Evolutionary conservation across 2,797 vertebrate genomes (phyloP).

Genomic region (Lithobates sylvaticus): DNA sequence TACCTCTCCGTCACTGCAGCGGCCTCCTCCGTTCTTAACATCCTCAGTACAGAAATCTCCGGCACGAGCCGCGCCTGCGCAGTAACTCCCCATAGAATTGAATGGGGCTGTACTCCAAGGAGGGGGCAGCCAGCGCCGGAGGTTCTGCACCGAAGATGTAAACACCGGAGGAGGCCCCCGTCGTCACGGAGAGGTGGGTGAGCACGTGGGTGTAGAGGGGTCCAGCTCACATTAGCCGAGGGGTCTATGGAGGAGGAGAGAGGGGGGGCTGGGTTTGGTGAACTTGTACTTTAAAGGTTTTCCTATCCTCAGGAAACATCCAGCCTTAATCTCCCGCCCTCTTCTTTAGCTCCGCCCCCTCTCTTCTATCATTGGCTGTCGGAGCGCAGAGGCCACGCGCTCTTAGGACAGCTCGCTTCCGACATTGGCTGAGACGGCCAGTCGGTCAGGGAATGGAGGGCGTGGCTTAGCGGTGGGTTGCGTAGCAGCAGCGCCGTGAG

Average conservation of each 20-base stretch:
- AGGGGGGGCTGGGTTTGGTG: not conserved
- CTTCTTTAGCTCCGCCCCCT: too few relatives aligned
- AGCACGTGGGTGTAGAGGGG: too few relatives aligned
- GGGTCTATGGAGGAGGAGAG: too few relatives aligned
- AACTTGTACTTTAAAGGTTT: slow-evolving; percentile 45
- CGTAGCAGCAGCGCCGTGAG: slow-evolving; percentile 60
- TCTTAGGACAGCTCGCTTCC: not conserved
- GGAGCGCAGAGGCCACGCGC: not conserved
- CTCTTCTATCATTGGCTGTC: slow-evolving; percentile 3
- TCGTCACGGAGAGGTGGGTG: not conserved
- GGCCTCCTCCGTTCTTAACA: not conserved
- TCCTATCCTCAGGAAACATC: slow-evolving; percentile 43
- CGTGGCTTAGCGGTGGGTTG: slow-evolving; percentile 55
- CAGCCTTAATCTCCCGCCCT: slow-evolving; percentile 6
- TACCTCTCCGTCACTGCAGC: not conserved
- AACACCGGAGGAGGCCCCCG: not conserved
- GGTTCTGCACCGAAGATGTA: not conserved
- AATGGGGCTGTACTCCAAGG: not conserved
- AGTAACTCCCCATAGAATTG: not conserved
- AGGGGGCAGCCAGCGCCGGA: not conserved
- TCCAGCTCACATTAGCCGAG: not conserved
- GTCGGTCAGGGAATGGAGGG: slow-evolving; percentile 24
- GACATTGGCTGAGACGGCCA: not conserved
- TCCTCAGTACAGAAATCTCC: not conserved
- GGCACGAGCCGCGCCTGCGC: not conserved